A percentile compares a stretch with the other conserved stretches of the same genome.
Conservation (phyloP, 2,888 invertebrate genomes). For the Hecatera dysodea region DNA sequence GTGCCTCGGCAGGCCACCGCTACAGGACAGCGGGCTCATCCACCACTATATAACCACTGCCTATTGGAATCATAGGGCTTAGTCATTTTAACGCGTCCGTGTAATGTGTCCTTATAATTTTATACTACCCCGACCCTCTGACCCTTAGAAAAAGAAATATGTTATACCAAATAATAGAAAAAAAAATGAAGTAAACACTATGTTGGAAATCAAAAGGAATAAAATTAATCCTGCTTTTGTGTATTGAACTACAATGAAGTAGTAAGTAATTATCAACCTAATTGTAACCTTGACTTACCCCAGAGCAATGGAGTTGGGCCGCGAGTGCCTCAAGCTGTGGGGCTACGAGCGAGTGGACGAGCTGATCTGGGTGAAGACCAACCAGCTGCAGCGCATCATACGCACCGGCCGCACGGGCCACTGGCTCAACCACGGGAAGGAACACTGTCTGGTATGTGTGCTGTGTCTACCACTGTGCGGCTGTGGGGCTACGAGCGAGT, state of each 20-base stretch:
- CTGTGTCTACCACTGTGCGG: no score
- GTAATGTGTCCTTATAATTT: no score
- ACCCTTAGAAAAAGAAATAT: no score
- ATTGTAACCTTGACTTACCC: not conserved
- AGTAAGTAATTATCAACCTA: not conserved
- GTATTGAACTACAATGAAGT: no score
- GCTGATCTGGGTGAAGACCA: slow-evolving; percentile 99
- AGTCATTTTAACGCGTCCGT: no score
- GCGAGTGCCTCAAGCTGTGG: slow-evolving; percentile 99
- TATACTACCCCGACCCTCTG: no score
- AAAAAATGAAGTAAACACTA: no score
- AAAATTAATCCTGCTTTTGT: no score
- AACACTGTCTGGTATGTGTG: slow-evolving; percentile 95
- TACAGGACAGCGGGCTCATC: slow-evolving; percentile 98
- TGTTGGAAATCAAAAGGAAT: no score
- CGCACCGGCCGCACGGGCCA: slow-evolving; percentile 99
- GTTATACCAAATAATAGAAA: no score
- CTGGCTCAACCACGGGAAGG: slow-evolving; percentile 99
- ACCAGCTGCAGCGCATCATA: slow-evolving; percentile 99
- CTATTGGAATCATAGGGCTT: no score
- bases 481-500: no score
- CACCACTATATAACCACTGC: not conserved
- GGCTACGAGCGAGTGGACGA: slow-evolving; percentile 99
- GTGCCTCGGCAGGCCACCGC: slow-evolving; percentile 97
- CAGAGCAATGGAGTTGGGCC: slow-evolving; percentile 98